Conservation (phyloP, 2,888 invertebrate genomes). For the Polymixis lichenea region DNA sequence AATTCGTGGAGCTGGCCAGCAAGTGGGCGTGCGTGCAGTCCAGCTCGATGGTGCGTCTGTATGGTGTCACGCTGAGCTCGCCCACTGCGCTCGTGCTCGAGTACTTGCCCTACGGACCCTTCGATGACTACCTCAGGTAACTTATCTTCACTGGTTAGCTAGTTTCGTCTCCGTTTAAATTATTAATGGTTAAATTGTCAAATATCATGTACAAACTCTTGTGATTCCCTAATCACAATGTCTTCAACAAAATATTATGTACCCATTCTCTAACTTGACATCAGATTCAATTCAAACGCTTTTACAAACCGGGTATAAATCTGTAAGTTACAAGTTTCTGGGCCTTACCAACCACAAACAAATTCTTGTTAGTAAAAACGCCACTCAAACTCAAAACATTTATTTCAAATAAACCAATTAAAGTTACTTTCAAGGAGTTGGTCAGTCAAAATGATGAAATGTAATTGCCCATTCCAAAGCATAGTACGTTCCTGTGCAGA, state of each 20-base stretch:
- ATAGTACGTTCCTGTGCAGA: too few relatives aligned
- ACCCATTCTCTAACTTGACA: background rate
- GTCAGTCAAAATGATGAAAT: background rate
- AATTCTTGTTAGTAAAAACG: too few relatives aligned
- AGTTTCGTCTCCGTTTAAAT: background rate
- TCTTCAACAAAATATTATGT: background rate
- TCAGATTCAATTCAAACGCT: too few relatives aligned
- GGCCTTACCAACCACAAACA: too few relatives aligned
- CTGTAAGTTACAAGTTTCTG: too few relatives aligned
- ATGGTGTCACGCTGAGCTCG: conserved; percentile 94
- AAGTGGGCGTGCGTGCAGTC: conserved; percentile 95
- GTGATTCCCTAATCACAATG: background rate
- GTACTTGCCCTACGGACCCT: conserved; percentile 94
- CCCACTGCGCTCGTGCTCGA: conserved; percentile 96
- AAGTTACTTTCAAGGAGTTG: background rate
- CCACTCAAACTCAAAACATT: background rate
- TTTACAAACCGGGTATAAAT: too few relatives aligned
- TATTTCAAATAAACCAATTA: background rate
- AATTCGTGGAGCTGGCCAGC: conserved; percentile 94
- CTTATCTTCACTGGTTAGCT: too few relatives aligned
- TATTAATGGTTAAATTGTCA: background rate
- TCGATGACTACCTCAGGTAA: conserved; percentile 93
- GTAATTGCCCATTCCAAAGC: background rate
- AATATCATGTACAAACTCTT: background rate
- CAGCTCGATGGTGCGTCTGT: conserved; percentile 93